Percentiles rank a stretch among this genome's conserved stretches.
Conservation (phyloP, 2,113 vertebrate genomes). For the Archilochus colubris region DNA sequence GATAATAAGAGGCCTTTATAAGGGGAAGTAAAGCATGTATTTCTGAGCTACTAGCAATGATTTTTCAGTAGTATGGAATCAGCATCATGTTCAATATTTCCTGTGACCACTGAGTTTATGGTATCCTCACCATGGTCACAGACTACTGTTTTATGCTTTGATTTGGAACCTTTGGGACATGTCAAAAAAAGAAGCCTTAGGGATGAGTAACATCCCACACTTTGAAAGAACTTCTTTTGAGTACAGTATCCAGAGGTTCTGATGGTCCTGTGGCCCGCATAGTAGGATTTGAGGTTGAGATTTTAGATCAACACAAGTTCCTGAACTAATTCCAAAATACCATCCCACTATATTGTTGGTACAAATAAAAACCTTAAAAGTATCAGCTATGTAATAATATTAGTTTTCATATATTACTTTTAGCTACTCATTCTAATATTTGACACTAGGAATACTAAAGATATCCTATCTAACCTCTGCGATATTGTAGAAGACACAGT, state of each 20-base stretch:
- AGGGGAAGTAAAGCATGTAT: not conserved
- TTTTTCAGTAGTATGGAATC: not conserved
- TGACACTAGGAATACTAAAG: not conserved
- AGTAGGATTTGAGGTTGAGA: not conserved
- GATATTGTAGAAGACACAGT: not conserved
- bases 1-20: not conserved
- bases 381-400: not conserved
- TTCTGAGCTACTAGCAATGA: not conserved
- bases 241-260: not conserved
- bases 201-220: not conserved
- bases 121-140: not conserved
- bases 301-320: not conserved
- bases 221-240: not conserved
- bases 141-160: not conserved
- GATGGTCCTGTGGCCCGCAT: not conserved
- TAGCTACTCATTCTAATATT: not conserved
- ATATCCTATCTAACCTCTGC: not conserved
- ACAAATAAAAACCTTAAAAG: not conserved
- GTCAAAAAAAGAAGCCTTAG: not conserved
- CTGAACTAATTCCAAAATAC: not conserved
- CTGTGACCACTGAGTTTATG: not conserved
- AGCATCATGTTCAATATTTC: not conserved
- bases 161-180: not conserved
- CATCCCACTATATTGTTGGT: not conserved
- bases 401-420: not conserved